phyloP scores from a whole-genome alignment of 53 echinoderm and acorn worm genomes.

The Stichopus horrens region DNA sequence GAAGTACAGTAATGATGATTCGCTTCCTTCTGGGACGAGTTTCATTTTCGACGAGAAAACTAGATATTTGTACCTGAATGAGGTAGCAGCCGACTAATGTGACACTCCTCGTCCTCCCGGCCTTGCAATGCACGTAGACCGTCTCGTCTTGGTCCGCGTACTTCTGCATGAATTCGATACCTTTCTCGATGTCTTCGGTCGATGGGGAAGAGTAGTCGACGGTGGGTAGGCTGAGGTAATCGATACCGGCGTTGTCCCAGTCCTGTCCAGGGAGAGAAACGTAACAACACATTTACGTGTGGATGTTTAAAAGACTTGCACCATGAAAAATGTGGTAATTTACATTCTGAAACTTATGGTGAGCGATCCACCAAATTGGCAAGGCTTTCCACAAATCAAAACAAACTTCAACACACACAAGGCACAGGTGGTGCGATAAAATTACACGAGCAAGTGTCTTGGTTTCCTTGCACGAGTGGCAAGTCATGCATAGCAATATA shows the following conservation, averaged over 20 bases:
- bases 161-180: conserved; percentile 77
- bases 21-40: not conserved
- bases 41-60: not conserved
- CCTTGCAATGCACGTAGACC: conserved; percentile 94
- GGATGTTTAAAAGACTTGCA: too few relatives aligned
- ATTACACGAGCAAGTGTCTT: too few relatives aligned
- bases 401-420: too few relatives aligned
- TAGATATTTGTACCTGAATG: conserved; percentile 62
- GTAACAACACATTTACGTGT: too few relatives aligned
- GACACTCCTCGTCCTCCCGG: conserved; percentile 85
- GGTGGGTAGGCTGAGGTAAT: conserved; percentile 73
- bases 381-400: too few relatives aligned
- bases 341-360: too few relatives aligned
- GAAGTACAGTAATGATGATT: not conserved
- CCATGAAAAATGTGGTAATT: too few relatives aligned
- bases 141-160: conserved; percentile 64
- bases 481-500: too few relatives aligned
- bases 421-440: too few relatives aligned
- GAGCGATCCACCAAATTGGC: too few relatives aligned
- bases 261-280: conserved; percentile 52
- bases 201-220: conserved; percentile 88
- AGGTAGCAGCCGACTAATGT: conserved; percentile 95
- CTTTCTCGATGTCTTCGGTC: conserved; percentile 70
- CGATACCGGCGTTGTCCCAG: conserved; percentile 75
- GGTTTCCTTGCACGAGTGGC: too few relatives aligned